phyloP scores from a whole-genome alignment of 2,888 invertebrate species.

The Pedicia rivosa region DNA sequence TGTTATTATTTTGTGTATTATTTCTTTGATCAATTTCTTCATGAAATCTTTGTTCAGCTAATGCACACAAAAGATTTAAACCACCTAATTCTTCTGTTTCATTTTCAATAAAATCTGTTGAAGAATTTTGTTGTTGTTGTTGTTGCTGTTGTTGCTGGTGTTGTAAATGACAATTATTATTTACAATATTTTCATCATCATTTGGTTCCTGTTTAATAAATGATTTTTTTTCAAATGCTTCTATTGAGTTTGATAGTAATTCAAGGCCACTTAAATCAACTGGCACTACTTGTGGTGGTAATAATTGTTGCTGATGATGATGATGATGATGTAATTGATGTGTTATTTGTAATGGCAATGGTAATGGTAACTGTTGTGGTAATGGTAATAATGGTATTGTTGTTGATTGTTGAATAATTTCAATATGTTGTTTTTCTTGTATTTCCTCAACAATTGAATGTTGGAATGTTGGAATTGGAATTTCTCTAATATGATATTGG shows the following conservation, averaged over 20 bases:
- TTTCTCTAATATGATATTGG: no score
- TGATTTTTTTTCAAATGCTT: conserved; percentile 38
- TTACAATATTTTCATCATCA: conserved; percentile 8
- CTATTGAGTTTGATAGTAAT: conserved; percentile 69
- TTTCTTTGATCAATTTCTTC: conserved; percentile 40
- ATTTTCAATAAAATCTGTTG: conserved; percentile 11
- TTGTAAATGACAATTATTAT: no score
- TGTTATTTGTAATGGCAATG: no score
- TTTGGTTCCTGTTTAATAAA: conserved; percentile 25
- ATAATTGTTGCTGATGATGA: no score
- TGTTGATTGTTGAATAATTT: no score
- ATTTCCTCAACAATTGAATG: no score
- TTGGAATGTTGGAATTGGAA: no score
- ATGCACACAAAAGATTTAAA: conserved; percentile 60
- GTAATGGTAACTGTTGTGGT: no score
- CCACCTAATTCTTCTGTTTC: conserved; percentile 39
- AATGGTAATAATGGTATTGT: no score
- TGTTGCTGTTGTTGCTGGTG: not conserved
- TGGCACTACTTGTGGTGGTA: conserved; percentile 16
- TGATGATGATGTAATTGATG: no score
- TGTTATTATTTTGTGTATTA: conserved; percentile 26
- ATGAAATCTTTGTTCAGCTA: conserved; percentile 70
- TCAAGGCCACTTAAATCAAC: conserved; percentile 70
- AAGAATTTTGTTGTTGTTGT: conserved; percentile 18
- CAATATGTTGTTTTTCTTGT: no score